Evolutionary conservation across 2,888 invertebrate species (phyloP), one percentile per base, ranked within the genome.

Genomic region (Yponomeuta plumbellus): DNA sequence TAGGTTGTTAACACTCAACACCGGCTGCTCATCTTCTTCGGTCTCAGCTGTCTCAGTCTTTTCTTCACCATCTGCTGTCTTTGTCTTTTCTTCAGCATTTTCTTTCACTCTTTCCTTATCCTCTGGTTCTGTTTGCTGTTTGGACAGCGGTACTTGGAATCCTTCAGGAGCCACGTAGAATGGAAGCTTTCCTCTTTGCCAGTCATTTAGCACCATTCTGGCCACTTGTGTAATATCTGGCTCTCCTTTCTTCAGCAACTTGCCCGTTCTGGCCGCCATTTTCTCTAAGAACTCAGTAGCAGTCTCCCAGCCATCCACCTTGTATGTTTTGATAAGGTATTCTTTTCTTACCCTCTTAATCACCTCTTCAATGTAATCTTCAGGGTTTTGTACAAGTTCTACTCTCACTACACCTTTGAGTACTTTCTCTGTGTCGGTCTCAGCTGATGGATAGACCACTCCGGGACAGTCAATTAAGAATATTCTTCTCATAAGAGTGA

Each of bases 381-480:
- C 98, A 11, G 99, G 99, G 80, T 95, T 95, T 75, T 96, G 96
- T 0, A 99, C 94, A 66, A 98, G 92, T 86, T 99, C 99, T 2
- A 99, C 97, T 73, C 99, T 94, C 0, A 99, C 99, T 34, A 99
- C 99, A 67, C 99, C 99, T 88, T 99, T 99, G 2, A 99, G 91
- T 56, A 99, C 98, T 80, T 97, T 97, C 75, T 97, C 97, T 0
- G 97, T 95, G 74, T 99, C 99, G 1, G 97, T 96, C 90, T 99
- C 99, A 17, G 97, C 97, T 11, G 97, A 96, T 11, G 99, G 98
- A 87, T 99, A 99, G 6, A 99, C 99, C 66, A 99, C 96, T 52
- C 99, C 99, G 2, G 99, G 99, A 84, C 99, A 99, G 91, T 99
- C 99, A 74, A 99, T 99, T 17, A 99, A 92, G 83, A 97, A 99